phyloP scores from a whole-genome alignment of 2,113 vertebrate species.

The Romanogobio albipinnatus region DNA sequence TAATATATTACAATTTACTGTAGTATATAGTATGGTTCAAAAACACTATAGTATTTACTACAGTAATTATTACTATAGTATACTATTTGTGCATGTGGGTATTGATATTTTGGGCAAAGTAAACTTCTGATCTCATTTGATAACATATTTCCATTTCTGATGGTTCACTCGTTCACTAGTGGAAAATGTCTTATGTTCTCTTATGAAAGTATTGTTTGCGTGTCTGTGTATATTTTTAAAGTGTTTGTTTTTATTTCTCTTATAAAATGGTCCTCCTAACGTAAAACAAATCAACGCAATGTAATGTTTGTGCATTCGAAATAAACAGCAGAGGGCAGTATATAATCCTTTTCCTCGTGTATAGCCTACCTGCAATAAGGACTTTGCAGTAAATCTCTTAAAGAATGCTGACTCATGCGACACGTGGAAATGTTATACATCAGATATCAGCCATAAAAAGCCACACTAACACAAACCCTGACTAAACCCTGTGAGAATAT shows the following conservation, averaged over 20 bases:
- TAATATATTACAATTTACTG: too few relatives aligned
- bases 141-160: too few relatives aligned
- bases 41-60: too few relatives aligned
- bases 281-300: background rate
- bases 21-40: too few relatives aligned
- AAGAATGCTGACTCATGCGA: slow-evolving; percentile 38
- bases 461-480: background rate
- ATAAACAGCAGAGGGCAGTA: slow-evolving; percentile 40
- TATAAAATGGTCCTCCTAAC: background rate
- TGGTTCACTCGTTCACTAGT: too few relatives aligned
- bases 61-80: too few relatives aligned
- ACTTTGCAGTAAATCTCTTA: slow-evolving; percentile 14
- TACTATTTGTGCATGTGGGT: too few relatives aligned
- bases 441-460: slow-evolving; percentile 4
- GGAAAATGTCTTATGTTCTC: too few relatives aligned
- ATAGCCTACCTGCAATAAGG: background rate
- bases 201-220: too few relatives aligned
- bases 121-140: too few relatives aligned
- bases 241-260: background rate
- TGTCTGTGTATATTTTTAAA: background rate
- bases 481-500: background rate
- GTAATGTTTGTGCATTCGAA: background rate
- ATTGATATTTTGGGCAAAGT: too few relatives aligned
- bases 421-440: background rate
- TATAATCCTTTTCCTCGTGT: background rate